Conservation (phyloP, 2,113 vertebrate genomes). For the Cryptotis parvus region DNA sequence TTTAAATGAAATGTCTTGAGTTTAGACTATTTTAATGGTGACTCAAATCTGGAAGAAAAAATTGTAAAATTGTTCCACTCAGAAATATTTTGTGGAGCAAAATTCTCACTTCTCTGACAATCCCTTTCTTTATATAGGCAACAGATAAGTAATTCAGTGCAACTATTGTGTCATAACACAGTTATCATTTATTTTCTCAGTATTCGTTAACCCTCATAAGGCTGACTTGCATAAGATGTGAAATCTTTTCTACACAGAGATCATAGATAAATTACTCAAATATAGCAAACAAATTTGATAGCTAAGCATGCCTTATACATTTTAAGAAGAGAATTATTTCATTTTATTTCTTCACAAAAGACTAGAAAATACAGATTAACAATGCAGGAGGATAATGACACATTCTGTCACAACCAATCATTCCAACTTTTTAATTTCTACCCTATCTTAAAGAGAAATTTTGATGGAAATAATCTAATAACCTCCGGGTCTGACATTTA, state of each 20-base stretch:
- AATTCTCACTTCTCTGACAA: neutral
- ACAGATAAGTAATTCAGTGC: neutral
- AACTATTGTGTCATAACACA: neutral
- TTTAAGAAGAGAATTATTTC: neutral
- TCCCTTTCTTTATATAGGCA: neutral
- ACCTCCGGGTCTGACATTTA: too few species aligned
- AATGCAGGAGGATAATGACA: neutral
- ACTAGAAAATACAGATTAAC: neutral
- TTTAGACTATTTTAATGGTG: neutral
- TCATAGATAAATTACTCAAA: neutral
- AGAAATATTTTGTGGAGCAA: neutral
- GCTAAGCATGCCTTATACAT: neutral
- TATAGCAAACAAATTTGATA: neutral
- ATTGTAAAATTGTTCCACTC: neutral
- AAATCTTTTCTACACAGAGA: neutral
- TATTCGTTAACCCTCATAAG: neutral
- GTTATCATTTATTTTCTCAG: neutral
- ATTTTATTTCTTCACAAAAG: neutral
- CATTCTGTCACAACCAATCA: neutral
- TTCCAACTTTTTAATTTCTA: neutral
- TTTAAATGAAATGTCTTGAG: neutral
- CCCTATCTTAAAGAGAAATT: neutral
- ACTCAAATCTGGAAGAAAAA: neutral
- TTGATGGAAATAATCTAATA: neutral
- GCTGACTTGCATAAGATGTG: neutral